Percentiles rank a stretch among this genome's conserved stretches.
Evolutionary conservation across 2,797 vertebrate genomes (phyloP).

Genomic region (Ctenochaetus hawaiiensis): DNA sequence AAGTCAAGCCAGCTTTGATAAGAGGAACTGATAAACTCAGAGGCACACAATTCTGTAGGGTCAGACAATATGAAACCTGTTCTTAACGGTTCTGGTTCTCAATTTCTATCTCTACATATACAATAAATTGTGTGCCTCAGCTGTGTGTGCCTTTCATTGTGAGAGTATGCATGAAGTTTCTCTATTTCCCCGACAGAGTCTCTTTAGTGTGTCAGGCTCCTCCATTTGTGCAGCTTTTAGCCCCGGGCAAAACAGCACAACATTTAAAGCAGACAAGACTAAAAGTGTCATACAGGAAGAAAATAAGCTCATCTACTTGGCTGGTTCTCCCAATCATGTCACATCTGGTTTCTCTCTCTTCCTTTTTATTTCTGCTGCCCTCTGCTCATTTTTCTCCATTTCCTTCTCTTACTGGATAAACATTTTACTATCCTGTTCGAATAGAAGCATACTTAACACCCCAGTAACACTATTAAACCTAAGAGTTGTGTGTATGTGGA

Average conservation of each 20-base stretch:
- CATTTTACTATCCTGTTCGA: constrained; percentile 42
- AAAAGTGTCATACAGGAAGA: constrained; percentile 54
- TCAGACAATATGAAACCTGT: too few species aligned
- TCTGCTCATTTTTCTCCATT: constrained; percentile 31
- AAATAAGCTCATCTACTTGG: constrained; percentile 57
- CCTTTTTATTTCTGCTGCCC: constrained; percentile 4
- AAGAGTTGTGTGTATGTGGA: constrained; percentile 44
- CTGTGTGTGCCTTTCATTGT: constrained; percentile 23
- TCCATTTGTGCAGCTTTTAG: constrained; percentile 51
- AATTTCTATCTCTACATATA: too few species aligned
- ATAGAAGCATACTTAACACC: constrained; percentile 40
- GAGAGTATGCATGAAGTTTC: constrained; percentile 41
- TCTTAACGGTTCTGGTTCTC: too few species aligned
- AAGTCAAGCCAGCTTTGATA: too few species aligned
- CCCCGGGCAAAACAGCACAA: constrained; percentile 49
- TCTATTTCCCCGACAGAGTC: constrained; percentile 39
- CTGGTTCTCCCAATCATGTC: constrained; percentile 41
- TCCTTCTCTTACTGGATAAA: constrained; percentile 8
- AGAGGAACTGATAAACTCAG: too few species aligned
- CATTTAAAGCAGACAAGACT: constrained; percentile 63
- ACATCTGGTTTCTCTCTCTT: constrained; percentile 28
- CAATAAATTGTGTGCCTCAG: background rate
- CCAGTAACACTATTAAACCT: constrained; percentile 45
- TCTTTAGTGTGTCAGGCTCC: constrained; percentile 47
- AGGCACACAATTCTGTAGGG: too few species aligned